These are phyloP conservation scores for Congeria kusceri DNA, from an alignment of 2,888 invertebrate genomes.

Conservation along the genomic window DNA sequence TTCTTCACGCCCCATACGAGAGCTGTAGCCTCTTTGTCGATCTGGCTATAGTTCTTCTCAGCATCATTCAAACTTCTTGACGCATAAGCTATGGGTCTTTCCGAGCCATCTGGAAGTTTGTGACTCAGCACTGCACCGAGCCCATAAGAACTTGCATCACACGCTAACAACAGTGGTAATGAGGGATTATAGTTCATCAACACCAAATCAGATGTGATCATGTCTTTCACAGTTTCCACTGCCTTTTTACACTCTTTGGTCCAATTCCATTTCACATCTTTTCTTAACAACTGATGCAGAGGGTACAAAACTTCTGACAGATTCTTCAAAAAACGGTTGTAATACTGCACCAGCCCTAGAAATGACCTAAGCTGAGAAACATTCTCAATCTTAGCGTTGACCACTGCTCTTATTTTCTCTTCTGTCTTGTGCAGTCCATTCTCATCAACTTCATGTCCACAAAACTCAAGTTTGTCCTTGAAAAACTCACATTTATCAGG, in stretches of 20 bases:
- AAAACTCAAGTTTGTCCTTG: constrained; percentile 34
- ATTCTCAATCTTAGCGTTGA: constrained; percentile 44
- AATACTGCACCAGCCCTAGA: constrained; percentile 48
- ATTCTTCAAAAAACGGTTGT: constrained; percentile 36
- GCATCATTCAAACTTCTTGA: constrained; percentile 84
- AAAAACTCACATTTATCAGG: constrained; percentile 51
- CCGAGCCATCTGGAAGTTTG: constrained; percentile 30
- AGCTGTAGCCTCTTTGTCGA: constrained; percentile 84
- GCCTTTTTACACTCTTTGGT: constrained; percentile 36
- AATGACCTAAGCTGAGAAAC: constrained; percentile 38
- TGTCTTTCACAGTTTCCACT: constrained; percentile 61
- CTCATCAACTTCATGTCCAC: constrained; percentile 44
- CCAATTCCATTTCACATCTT: constrained; percentile 39
- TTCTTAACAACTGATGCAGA: constrained; percentile 30
- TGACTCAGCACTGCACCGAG: constrained; percentile 78
- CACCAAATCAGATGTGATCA: constrained; percentile 65
- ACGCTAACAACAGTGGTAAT: constrained; percentile 78
- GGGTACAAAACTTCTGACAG: constrained; percentile 38
- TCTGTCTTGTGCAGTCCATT: constrained; percentile 49
- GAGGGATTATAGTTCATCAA: constrained; percentile 79
- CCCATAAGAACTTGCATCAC: constrained; percentile 83
- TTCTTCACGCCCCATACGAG: constrained; percentile 84
- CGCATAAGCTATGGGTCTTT: constrained; percentile 76
- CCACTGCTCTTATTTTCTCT: constrained; percentile 37
- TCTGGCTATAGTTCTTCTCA: constrained; percentile 82